Evolutionary conservation across 2,797 vertebrate species (phyloP).

Genomic region (Alosa sapidissima): DNA sequence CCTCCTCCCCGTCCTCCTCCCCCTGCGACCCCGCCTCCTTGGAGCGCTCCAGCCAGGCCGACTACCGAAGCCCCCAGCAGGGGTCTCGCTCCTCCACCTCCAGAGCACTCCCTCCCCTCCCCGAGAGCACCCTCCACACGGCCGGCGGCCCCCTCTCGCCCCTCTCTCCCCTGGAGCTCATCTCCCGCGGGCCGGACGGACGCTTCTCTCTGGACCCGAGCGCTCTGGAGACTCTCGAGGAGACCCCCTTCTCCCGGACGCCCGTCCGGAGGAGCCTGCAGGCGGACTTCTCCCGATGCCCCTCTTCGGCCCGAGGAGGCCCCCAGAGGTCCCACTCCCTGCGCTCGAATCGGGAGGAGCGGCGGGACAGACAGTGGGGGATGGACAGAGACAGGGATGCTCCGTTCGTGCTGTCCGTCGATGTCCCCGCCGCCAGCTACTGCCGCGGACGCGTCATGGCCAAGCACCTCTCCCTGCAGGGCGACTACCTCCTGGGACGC

Average conservation of each 20-base stretch:
- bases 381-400: constrained; percentile 58
- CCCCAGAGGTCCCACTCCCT: constrained; percentile 66
- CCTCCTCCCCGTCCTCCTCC: constrained; percentile 54
- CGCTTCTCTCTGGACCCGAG: constrained; percentile 75
- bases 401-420: constrained; percentile 75
- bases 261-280: constrained; percentile 50
- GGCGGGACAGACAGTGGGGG: constrained; percentile 52
- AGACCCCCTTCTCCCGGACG: not conserved
- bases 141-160: constrained; percentile 39
- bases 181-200: constrained; percentile 87
- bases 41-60: constrained; percentile 58
- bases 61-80: constrained; percentile 49
- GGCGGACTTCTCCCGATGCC: constrained; percentile 36
- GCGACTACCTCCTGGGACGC: constrained; percentile 37
- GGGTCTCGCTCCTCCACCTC: constrained; percentile 24
- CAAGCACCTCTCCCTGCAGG: constrained; percentile 42
- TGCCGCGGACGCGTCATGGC: constrained; percentile 28
- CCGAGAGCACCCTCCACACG: constrained; percentile 64
- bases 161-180: constrained; percentile 79
- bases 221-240: constrained; percentile 30
- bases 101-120: constrained; percentile 46
- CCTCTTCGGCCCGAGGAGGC: constrained; percentile 6
- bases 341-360: constrained; percentile 53
- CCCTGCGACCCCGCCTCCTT: constrained; percentile 69
- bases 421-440: constrained; percentile 63